A percentile compares a stretch with the other conserved stretches of the same genome.
These are phyloP conservation scores for Toxostoma redivivum DNA, from an alignment of 2,113 vertebrate species.

Conservation along the genomic window DNA sequence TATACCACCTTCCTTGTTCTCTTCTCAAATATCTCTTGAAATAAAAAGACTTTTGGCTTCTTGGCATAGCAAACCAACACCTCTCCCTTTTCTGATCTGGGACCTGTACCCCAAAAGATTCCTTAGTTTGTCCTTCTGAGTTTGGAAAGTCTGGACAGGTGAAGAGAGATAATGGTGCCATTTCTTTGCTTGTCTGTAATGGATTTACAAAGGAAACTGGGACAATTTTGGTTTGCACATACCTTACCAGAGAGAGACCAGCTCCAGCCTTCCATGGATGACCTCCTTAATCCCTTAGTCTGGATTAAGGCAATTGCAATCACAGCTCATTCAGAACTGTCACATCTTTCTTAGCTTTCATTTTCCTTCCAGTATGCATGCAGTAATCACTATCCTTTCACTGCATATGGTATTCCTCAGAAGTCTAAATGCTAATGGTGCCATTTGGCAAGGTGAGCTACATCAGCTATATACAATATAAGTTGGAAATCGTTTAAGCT, in stretches of 20 bases:
- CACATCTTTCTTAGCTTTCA: background rate
- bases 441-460: conserved; percentile 33
- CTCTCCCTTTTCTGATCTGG: background rate
- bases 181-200: background rate
- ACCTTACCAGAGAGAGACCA: background rate
- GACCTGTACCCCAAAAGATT: background rate
- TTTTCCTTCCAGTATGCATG: background rate
- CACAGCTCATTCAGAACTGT: background rate
- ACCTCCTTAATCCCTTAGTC: background rate
- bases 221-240: background rate
- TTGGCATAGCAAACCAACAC: accelerated
- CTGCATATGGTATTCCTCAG: background rate
- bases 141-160: background rate
- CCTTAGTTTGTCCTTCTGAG: background rate
- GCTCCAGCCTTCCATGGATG: background rate
- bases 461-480: background rate
- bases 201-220: background rate
- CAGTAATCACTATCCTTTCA: background rate
- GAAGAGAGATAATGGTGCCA: background rate
- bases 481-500: conserved; percentile 38
- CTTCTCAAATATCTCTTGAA: background rate
- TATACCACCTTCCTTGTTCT: background rate
- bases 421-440: conserved; percentile 36
- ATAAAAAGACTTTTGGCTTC: background rate
- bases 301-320: background rate